Percentiles rank a stretch among this genome's conserved stretches.
These are phyloP conservation scores for Alethe castanea DNA, from an alignment of 2,113 vertebrate genomes.

Conservation along the genomic window DNA sequence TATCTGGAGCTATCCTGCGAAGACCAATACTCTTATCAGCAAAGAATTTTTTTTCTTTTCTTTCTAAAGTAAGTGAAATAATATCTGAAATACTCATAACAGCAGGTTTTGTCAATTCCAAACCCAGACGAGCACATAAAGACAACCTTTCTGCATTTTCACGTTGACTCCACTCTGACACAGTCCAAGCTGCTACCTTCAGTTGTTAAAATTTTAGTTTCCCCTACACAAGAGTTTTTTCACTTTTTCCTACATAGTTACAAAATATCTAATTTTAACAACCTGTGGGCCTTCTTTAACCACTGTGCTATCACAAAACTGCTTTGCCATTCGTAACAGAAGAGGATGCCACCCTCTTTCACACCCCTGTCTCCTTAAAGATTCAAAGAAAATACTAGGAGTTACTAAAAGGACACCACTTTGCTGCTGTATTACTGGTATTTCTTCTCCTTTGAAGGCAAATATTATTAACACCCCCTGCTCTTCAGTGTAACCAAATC, in stretches of 20 bases:
- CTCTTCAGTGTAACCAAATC: neutral
- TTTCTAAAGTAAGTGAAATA: neutral
- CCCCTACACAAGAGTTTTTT: neutral
- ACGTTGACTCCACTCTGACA: neutral
- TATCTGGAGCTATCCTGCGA: neutral
- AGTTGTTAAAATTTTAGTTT: neutral
- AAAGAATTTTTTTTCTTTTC: neutral
- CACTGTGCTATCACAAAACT: neutral
- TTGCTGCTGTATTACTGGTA: neutral
- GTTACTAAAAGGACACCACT: neutral
- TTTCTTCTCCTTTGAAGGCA: neutral
- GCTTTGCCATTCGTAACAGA: neutral
- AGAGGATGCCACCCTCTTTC: accelerated
- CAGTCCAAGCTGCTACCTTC: accelerated
- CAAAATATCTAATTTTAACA: neutral
- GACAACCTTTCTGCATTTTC: neutral
- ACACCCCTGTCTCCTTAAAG: neutral
- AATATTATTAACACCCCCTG: neutral
- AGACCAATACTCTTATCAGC: accelerated
- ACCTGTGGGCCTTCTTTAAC: neutral
- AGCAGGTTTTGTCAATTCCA: neutral
- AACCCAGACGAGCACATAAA: neutral
- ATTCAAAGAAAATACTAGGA: neutral
- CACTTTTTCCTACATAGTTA: neutral
- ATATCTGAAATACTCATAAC: neutral